These are phyloP conservation scores for Psilanteris sp. DNA, from an alignment of 1,140 invertebrate genomes.

Conservation along the genomic window DNA sequence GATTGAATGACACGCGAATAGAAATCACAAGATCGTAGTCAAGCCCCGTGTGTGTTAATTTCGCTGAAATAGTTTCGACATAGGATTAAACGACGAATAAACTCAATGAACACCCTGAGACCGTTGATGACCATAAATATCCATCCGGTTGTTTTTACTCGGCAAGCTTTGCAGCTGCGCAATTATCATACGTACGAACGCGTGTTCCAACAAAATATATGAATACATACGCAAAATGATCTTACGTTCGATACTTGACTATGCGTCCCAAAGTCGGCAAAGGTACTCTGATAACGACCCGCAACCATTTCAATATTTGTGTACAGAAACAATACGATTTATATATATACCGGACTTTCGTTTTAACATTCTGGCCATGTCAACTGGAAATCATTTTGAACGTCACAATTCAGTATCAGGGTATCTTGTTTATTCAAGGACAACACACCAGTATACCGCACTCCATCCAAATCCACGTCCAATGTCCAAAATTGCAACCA, in stretches of 20 bases:
- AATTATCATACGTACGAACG: slow-evolving; percentile 11
- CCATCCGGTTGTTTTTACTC: slow-evolving; percentile 41
- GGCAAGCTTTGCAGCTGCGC: slow-evolving; percentile 10
- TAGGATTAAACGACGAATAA: slow-evolving; percentile 10
- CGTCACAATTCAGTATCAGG: too few species aligned
- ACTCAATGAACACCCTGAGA: slow-evolving; percentile 8
- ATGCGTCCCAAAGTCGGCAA: slow-evolving; percentile 39
- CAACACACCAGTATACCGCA: slow-evolving; percentile 71
- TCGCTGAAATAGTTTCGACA: slow-evolving; percentile 34
- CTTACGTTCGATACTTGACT: slow-evolving; percentile 57
- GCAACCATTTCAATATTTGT: too few species aligned
- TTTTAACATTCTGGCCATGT: too few species aligned
- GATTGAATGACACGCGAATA: too few species aligned
- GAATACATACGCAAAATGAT: slow-evolving; percentile 29
- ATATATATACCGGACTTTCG: too few species aligned
- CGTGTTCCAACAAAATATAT: slow-evolving; percentile 20
- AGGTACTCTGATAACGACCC: slow-evolving; percentile 16
- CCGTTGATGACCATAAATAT: slow-evolving; percentile 22
- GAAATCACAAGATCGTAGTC: slow-evolving; percentile 1
- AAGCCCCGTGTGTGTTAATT: slow-evolving; percentile 12
- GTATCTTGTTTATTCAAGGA: slow-evolving; percentile 36
- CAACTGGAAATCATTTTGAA: too few species aligned
- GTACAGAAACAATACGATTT: too few species aligned
- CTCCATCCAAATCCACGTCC: slow-evolving; percentile 79
- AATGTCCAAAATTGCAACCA: slow-evolving; percentile 70